Base-by-base conservation (phyloP, 2,888 invertebrate species). In the Psylliodes chrysocephalus region DNA sequence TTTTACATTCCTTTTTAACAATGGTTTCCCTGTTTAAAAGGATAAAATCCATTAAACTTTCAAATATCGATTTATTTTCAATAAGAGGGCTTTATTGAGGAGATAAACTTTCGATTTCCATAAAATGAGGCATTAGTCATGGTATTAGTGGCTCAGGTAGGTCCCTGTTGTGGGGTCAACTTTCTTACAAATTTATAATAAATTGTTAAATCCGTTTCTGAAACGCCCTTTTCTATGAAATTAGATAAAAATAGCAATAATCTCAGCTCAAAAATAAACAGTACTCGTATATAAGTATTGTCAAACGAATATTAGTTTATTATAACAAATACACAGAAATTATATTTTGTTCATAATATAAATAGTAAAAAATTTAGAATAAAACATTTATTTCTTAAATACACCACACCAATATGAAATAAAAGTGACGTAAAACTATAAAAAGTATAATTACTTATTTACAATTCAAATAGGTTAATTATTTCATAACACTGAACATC, bases 381-480 rank as follows among this genome's bases (percentile, higher is more conserved):
- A n/a, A n/a, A n/a, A n/a, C n/a, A n/a, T n/a, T n/a, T n/a, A n/a
- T n/a, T n/a, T n/a, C n/a, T n/a, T n/a, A n/a, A n/a, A n/a, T n/a
- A 22, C 22, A 22, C 22, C 6, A 22, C 6, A 22, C 5, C 33
- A 33, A 33, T n/a, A n/a, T n/a, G 10, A 33, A 19, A 35, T 52
- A 19, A 52, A 18, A 12, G 12, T 35, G 35, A 52, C 35, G 14
- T 19, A 8, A 22, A 53, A 17, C 53, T 40, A 40, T 53, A 40
- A 53, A 53, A 53, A 18, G 33, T 17, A 28, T 18, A 46, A 56
- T 33, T 28, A 30, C 56, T 56, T 18, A 56, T 56, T 56, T 56
- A 56, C 56, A 56, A 44, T 56, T 56, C 56, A 56, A 56, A 56
- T 56, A 22, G 33, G 46, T 46, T 56, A 35, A 56, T 56, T 56